Base-by-base conservation (phyloP, 2,797 vertebrate genomes). In the Aplochiton taeniatus region DNA sequence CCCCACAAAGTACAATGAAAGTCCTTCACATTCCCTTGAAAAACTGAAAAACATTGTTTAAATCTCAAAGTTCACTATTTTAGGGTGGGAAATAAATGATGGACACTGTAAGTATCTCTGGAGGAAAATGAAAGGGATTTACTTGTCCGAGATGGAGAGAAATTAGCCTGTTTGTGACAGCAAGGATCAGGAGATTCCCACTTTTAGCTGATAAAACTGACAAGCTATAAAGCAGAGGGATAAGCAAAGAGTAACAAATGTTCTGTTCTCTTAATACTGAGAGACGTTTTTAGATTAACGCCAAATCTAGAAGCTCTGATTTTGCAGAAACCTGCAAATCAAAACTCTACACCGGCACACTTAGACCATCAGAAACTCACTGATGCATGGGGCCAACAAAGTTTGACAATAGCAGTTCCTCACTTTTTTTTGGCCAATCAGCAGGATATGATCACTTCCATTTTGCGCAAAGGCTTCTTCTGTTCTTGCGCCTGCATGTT, bases 161-260 rank as follows among this genome's bases (percentile, higher is more conserved):
- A 61, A 70, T 69, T 80, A 85, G 76, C 20, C 10, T 74, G 51
- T 65, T 79, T 76, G 78, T 88, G 85, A 87, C 85, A 90, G 75
- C 83, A 74, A 62, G 66, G 80, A 69, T 81, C 77, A 75, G 75
- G 84, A 84, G 79, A 87, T 88, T 88, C 85, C 68, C 79, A 31
- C 67, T 69, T 86, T 81, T 83, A 87, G 67, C 41, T 50, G 76
- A 81, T 74, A 72, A 56, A 79, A 55, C 63, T 86, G 87, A 88
- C 86, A 86, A 68, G 70, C 63, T 77, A n/a, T 31, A 13, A 44
- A 56, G 17, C 16, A 50, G n/a, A 41, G 20, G 13, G 19, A 61
- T 49, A 66, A 48, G 43, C 49, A 53, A 17, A 46, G 51, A 11
- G 20, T 20, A n/a, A 16, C 1, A 45, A 51, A 53, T 0, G 11